These are phyloP conservation scores for Spodoptera exigua DNA, from an alignment of 2,888 invertebrate genomes.

Conservation along the genomic window DNA sequence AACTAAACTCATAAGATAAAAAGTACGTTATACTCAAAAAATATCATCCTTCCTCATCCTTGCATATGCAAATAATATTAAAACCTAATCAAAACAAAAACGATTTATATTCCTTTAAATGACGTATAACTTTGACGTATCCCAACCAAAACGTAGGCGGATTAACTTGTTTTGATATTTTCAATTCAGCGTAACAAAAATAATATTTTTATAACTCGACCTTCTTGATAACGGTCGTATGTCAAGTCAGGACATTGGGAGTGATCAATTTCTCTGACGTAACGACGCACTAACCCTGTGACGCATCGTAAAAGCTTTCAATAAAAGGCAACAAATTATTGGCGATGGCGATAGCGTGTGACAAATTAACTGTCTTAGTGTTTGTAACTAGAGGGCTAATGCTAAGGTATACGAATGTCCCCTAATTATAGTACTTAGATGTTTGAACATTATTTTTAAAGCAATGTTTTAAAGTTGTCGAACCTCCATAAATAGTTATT, in stretches of 20 bases:
- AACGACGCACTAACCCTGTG: constrained; percentile 66
- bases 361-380: constrained; percentile 25
- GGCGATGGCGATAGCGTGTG: constrained; percentile 38
- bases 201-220: constrained; percentile 33
- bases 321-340: constrained; percentile 57
- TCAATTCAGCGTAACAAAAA: constrained; percentile 13
- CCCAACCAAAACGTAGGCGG: constrained; percentile 27
- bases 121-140: constrained; percentile 27
- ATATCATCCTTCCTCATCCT: neutral
- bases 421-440: too few species aligned
- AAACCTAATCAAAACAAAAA: constrained; percentile 18
- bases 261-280: constrained; percentile 73
- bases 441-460: too few species aligned
- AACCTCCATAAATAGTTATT: too few species aligned
- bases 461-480: too few species aligned
- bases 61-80: constrained; percentile 3
- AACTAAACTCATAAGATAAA: too few species aligned
- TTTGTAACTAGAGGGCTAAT: neutral
- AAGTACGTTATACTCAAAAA: too few species aligned
- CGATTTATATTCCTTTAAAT: constrained; percentile 30
- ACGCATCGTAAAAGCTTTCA: constrained; percentile 68
- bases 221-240: constrained; percentile 28
- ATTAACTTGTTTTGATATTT: constrained; percentile 39
- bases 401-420: too few species aligned
- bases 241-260: constrained; percentile 51